Conservation (phyloP, 2,797 vertebrate species). For the Meriones psammophilus region DNA sequence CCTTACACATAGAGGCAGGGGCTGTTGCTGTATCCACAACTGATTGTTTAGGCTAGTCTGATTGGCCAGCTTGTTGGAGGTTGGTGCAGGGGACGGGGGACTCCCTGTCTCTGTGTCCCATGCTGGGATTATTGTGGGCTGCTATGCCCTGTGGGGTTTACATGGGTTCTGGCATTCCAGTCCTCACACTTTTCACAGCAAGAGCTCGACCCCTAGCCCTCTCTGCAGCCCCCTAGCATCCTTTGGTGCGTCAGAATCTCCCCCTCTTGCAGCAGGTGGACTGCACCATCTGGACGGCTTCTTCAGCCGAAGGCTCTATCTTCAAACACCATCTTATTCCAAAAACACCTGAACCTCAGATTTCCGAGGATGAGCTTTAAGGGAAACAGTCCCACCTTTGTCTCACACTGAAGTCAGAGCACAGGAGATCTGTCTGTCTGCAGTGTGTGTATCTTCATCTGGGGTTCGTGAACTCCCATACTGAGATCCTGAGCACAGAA, state of each 20-base stretch:
- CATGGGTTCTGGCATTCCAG: not conserved
- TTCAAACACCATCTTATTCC: not conserved
- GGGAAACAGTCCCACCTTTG: not conserved
- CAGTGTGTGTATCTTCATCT: not conserved
- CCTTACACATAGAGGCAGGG: not conserved
- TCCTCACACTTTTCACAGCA: not conserved
- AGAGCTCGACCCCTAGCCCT: not conserved
- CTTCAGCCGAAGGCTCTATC: not conserved
- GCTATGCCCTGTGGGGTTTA: not conserved
- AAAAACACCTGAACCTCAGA: not conserved
- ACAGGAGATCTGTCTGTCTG: not conserved
- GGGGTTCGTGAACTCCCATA: not conserved
- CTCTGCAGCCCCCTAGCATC: too few relatives aligned
- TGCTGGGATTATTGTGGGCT: not conserved
- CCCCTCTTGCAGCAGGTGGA: not conserved
- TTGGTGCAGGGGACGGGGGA: not conserved
- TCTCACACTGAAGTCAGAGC: not conserved
- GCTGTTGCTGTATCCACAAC: not conserved
- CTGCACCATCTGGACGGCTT: not conserved
- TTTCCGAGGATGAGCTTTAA: not conserved
- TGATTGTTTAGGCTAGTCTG: not conserved
- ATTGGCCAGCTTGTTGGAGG: not conserved
- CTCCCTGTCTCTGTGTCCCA: not conserved
- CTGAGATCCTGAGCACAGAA: not conserved
- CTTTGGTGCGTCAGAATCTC: not conserved